Conservation (phyloP, 1,140 invertebrate genomes). For the Papilio aristodemus region DNA sequence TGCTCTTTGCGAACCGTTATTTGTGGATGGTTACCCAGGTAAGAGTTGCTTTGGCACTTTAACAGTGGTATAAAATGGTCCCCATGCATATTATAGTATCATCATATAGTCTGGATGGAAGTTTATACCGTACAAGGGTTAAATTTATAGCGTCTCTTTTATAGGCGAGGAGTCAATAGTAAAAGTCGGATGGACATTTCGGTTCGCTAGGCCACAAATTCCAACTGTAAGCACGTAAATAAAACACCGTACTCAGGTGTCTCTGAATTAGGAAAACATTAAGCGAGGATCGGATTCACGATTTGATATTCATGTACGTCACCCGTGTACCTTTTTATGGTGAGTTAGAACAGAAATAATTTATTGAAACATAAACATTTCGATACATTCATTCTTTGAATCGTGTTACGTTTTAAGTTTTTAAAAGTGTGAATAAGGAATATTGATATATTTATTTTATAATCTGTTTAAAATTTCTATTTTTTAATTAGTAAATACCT, state of each 20-base stretch:
- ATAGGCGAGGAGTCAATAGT: slow-evolving; percentile 70
- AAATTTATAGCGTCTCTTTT: slow-evolving; percentile 65
- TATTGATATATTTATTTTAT: too few species aligned
- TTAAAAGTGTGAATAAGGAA: background rate
- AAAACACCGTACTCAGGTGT: slow-evolving; percentile 41
- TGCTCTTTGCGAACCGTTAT: slow-evolving; percentile 8
- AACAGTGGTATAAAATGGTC: slow-evolving; percentile 61
- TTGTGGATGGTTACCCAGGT: slow-evolving; percentile 12
- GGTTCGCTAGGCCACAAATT: slow-evolving; percentile 47
- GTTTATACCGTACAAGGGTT: slow-evolving; percentile 66
- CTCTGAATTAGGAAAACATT: slow-evolving; percentile 31
- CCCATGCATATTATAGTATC: slow-evolving; percentile 77
- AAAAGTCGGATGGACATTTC: slow-evolving; percentile 62
- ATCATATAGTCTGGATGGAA: slow-evolving; percentile 66
- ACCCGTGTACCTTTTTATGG: slow-evolving; percentile 21
- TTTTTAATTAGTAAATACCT: too few species aligned
- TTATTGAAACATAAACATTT: slow-evolving; percentile 13
- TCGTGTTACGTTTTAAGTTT: background rate
- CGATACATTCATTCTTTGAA: background rate
- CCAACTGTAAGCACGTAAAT: slow-evolving; percentile 43
- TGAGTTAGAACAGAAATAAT: slow-evolving; percentile 22
- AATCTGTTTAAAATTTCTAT: too few species aligned
- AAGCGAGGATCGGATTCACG: slow-evolving; percentile 25
- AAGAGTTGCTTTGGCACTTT: slow-evolving; percentile 19
- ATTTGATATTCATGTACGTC: slow-evolving; percentile 6